Base-by-base conservation (phyloP, 2,888 invertebrate genomes). In the Lingula anatina region DNA sequence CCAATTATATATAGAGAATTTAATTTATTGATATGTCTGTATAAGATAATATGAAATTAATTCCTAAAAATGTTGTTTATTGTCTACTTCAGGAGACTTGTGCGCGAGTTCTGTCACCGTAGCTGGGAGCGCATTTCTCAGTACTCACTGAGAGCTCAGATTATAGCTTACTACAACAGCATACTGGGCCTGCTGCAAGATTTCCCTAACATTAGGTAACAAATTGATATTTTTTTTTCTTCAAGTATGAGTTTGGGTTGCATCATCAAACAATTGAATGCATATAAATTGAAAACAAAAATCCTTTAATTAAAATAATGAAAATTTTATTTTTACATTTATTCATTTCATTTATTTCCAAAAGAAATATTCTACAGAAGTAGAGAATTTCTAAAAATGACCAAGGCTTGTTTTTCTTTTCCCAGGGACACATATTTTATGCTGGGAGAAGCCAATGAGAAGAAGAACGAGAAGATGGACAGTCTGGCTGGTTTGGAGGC, bases 101-200 rank as follows among this genome's bases (percentile, higher is more conserved):
- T 76, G 15, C 62, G 65, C 3, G 61, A 65, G 49, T 76, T 64
- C 53, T 73, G 72, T 55, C 55, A 66, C 46, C 57, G 61, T 21
- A 70, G 73, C 49, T 61, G 66, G 49, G 47, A 55, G 38, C 60
- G 75, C 12, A 52, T 73, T 49, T 52, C 67, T 2, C 73, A 75
- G 55, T 68, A 68, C 46, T 71, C 74, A 1, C 49, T 76, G 47
- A 48, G 76, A 40, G 66, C 64, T 27, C 76, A 77, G 53, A 63
- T 76, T 12, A 62, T 77, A 20, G 61, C 65, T 9, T 69, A 69
- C 57, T 75, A 76, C 59, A 69, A 69, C 59, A 71, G 73, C 49
- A 71, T 77, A 2, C 55, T 65, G 3, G 54, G 57, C 23, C 57
- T 73, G 18, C 59, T 77, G 27, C 64, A 70, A 41, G 65, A 69